phyloP scores from a whole-genome alignment of 2,888 invertebrate species.

The Aleiodes leptofemur region DNA sequence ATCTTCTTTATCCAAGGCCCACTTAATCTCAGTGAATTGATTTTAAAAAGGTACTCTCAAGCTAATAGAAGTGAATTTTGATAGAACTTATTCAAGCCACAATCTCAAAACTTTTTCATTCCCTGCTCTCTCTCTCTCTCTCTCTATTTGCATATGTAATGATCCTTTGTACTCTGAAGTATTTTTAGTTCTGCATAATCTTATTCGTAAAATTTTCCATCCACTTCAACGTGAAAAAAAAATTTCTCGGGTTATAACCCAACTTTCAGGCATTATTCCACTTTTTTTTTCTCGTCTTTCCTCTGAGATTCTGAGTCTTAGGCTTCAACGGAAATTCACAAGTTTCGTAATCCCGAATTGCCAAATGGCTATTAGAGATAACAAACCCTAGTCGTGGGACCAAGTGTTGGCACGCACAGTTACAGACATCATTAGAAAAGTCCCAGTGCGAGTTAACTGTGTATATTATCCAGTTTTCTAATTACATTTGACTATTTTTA shows the following conservation, averaged over 20 bases:
- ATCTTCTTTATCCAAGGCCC: conserved; percentile 6
- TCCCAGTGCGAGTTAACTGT: neutral
- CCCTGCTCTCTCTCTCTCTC: too few relatives aligned
- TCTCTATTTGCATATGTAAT: neutral
- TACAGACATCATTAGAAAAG: neutral
- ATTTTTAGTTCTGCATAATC: conserved; percentile 8
- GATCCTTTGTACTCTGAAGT: neutral
- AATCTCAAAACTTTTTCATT: neutral
- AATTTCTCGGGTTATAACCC: neutral
- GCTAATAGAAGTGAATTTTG: conserved; percentile 23
- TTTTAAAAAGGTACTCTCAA: conserved; percentile 7
- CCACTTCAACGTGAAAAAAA: neutral
- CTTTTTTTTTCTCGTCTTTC: neutral
- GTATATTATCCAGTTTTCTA: conserved; percentile 2
- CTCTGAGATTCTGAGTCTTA: neutral
- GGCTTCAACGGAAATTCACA: conserved; percentile 41
- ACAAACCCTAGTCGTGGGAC: conserved; percentile 34
- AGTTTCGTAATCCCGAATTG: conserved; percentile 52
- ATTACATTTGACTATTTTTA: conserved; percentile 4
- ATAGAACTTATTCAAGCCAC: conserved; percentile 1
- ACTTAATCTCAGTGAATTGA: conserved; percentile 24
- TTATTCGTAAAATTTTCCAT: neutral
- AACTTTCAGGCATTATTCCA: neutral
- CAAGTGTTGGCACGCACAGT: conserved; percentile 13
- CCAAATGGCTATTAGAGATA: conserved; percentile 46